Base-by-base conservation (phyloP, 1,140 invertebrate genomes). In the Drosophila parvula region DNA sequence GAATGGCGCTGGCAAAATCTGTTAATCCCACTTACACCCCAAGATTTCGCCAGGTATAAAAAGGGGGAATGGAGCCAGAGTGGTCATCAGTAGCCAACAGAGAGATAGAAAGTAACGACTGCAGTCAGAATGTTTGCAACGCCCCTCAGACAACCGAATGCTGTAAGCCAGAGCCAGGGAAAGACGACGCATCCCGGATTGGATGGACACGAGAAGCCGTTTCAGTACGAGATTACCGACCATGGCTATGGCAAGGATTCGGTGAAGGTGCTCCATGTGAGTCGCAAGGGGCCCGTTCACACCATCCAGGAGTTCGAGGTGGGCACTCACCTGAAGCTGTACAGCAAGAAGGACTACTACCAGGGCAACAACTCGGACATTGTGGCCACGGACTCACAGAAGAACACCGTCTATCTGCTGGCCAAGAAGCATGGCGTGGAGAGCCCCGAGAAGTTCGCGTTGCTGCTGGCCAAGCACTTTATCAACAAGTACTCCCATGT, bases 371-470 rank as follows among this genome's bases (percentile, higher is more conserved):
- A 96, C 76, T 93, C 94, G 38, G 95, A 95, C 78, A 95, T 96
- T 41, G 94, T 96, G n/a, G 96, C 96, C 2, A 97, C 96, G 0
- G 96, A 97, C 80, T 95, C 96, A 8, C 96, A 97, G 79, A 96
- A 96, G 92, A 97, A 97, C 80, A 96, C 95, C 0, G 95, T 96
- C n/a, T 96, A 96, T 84, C 83, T 96, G 28, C 79, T 96, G 71
- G 96, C 96, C 10, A 96, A 96, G 85, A 95, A 96, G 75, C 92
- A 95, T 89, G 96, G 96, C 40, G 94, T 96, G 1, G 94, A 95
- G 65, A 95, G 94, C 9, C 95, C 96, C 1, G 96, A 97, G 85
- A 94, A 95, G 60, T 96, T 96, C 90, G 95, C 94, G 3, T 92
- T 96, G 4, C 90, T 95, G 5, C 91, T 96, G 27, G 95, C 95